phyloP scores from a whole-genome alignment of 1,140 invertebrate species.

The Calosoma granatense region DNA sequence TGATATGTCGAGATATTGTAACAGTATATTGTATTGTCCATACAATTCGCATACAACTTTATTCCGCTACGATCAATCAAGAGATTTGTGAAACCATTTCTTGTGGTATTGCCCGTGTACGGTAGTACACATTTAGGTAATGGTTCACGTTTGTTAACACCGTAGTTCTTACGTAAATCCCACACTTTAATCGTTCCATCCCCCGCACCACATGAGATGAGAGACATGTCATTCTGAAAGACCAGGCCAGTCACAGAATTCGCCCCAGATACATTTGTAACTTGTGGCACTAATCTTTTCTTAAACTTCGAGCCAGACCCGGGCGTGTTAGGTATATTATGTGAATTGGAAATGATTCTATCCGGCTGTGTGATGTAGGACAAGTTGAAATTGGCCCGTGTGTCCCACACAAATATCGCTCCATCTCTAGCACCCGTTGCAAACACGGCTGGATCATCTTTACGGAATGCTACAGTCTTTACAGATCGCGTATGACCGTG shows the following conservation, averaged over 20 bases:
- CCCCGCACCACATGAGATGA: slow-evolving; percentile 71
- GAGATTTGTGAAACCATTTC: slow-evolving; percentile 69
- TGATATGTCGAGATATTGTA: slow-evolving; percentile 68
- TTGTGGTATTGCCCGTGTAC: slow-evolving; percentile 56
- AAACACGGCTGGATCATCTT: slow-evolving; percentile 60
- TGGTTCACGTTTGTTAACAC: slow-evolving; percentile 54
- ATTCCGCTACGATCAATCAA: slow-evolving; percentile 55
- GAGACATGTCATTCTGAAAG: slow-evolving; percentile 64
- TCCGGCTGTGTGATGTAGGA: slow-evolving; percentile 18
- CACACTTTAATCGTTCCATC: slow-evolving; percentile 80
- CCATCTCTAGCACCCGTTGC: slow-evolving; percentile 78
- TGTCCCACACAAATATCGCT: slow-evolving; percentile 76
- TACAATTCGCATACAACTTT: slow-evolving; percentile 74
- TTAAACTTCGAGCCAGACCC: background rate
- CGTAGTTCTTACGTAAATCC: slow-evolving; percentile 77
- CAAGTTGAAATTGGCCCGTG: slow-evolving; percentile 41
- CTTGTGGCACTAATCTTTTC: background rate
- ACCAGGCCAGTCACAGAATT: slow-evolving; percentile 66
- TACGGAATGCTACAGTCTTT: slow-evolving; percentile 62
- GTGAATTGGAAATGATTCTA: slow-evolving; percentile 30
- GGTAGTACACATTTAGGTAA: slow-evolving; percentile 58
- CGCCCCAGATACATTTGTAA: slow-evolving; percentile 15
- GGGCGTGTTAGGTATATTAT: slow-evolving; percentile 17
- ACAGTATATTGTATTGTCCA: slow-evolving; percentile 76
- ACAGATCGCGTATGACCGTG: slow-evolving; percentile 66